Percentiles rank a stretch among this genome's conserved stretches.
Evolutionary conservation across 1,140 invertebrate genomes (phyloP).

Genomic region (Drosophila tsacasi): DNA sequence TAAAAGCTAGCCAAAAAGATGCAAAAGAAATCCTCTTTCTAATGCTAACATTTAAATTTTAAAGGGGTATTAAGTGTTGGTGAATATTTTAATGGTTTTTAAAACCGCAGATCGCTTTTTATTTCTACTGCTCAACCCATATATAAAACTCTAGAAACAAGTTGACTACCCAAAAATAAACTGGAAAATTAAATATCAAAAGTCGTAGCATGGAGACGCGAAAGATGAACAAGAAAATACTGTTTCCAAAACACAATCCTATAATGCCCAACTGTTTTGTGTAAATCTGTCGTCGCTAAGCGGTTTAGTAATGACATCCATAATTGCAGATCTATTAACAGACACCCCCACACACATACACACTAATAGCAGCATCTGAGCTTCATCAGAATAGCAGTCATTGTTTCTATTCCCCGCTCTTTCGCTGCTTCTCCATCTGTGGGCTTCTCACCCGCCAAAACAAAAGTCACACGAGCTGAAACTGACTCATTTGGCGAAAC

Average conservation of each 20-base stretch:
- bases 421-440: slow-evolving; percentile 10
- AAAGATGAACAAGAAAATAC: too few relatives aligned
- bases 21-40: too few relatives aligned
- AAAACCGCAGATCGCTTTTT: too few relatives aligned
- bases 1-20: too few relatives aligned
- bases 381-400: slow-evolving; percentile 28
- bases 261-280: slow-evolving; percentile 15
- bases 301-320: slow-evolving; percentile 13
- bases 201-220: background rate
- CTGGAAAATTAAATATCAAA: background rate
- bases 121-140: background rate
- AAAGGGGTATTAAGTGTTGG: too few relatives aligned
- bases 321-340: slow-evolving; percentile 41
- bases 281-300: slow-evolving; percentile 24
- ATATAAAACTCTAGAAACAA: background rate
- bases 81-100: too few relatives aligned
- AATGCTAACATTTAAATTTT: too few relatives aligned
- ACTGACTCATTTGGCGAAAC: slow-evolving; percentile 51
- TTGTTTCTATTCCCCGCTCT: slow-evolving; percentile 8
- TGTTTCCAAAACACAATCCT: background rate
- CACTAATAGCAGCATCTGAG: slow-evolving; percentile 3
- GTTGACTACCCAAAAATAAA: background rate
- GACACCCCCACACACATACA: slow-evolving; percentile 17
- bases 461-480: slow-evolving; percentile 38
- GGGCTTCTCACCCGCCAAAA: slow-evolving; percentile 6